A percentile compares a stretch with the other conserved stretches of the same genome.
These are phyloP conservation scores for Otolemur garnettii DNA, from an alignment of 2,113 vertebrate species.

Conservation along the genomic window DNA sequence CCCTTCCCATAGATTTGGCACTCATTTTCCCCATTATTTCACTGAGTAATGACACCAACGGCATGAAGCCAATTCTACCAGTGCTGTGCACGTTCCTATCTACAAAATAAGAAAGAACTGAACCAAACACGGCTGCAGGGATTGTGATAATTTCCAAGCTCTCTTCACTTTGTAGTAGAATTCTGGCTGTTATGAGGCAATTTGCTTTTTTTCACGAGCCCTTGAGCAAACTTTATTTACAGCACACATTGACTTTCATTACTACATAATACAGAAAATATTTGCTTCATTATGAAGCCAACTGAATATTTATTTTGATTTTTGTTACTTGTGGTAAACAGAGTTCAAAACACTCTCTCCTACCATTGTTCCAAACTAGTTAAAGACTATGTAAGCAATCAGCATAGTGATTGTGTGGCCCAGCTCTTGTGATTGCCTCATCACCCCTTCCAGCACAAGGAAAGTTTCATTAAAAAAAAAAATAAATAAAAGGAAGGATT, in stretches of 20 bases:
- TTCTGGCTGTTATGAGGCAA: constrained; percentile 73
- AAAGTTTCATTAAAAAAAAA: not conserved
- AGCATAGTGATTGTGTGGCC: constrained; percentile 47
- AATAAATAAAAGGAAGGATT: not conserved
- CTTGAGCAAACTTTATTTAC: constrained; percentile 83
- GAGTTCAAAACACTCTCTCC: constrained; percentile 81
- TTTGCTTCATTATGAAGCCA: constrained; percentile 84
- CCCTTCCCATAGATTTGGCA: constrained; percentile 46
- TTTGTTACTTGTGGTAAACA: constrained; percentile 84
- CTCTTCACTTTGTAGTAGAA: constrained; percentile 58
- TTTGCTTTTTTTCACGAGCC: constrained; percentile 69
- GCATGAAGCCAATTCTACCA: constrained; percentile 52
- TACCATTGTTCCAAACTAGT: constrained; percentile 77
- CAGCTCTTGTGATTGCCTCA: constrained; percentile 68
- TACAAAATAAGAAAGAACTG: constrained; percentile 68
- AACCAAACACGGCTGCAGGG: constrained; percentile 69
- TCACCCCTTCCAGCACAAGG: constrained; percentile 54
- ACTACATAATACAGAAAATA: constrained; percentile 85
- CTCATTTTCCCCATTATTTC: constrained; percentile 74
- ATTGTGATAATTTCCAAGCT: constrained; percentile 68
- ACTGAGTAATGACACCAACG: constrained; percentile 65
- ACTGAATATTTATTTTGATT: constrained; percentile 84
- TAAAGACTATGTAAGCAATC: constrained; percentile 78
- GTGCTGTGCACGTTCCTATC: constrained; percentile 70
- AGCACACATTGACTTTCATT: constrained; percentile 78